Conservation (phyloP, 2,797 vertebrate species). For the Parambassis ranga region DNA sequence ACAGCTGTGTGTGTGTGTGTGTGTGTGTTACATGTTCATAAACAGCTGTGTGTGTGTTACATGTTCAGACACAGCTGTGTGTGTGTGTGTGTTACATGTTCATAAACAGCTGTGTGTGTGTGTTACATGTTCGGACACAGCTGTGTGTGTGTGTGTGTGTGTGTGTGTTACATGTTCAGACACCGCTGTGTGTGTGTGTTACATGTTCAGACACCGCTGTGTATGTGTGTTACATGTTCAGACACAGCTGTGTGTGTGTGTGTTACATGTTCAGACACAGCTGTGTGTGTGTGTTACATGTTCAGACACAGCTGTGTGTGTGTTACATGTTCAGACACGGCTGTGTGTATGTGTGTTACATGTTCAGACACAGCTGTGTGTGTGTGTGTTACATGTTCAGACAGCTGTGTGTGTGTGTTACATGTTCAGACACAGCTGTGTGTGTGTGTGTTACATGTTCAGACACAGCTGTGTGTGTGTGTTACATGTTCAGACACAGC, state of each 20-base stretch:
- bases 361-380: constrained; percentile 79
- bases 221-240: constrained; percentile 61
- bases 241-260: constrained; percentile 75
- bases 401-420: constrained; percentile 19
- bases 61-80: too few species aligned
- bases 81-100: constrained; percentile 52
- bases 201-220: too few species aligned
- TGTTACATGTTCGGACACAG: constrained; percentile 80
- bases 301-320: constrained; percentile 79
- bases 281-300: constrained; percentile 35
- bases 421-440: constrained; percentile 78
- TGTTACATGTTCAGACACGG: too few species aligned
- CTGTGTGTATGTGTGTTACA: constrained; percentile 23
- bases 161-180: constrained; percentile 72
- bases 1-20: too few species aligned
- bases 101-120: constrained; percentile 77
- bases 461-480: background rate
- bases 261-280: too few species aligned
- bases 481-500: constrained; percentile 80
- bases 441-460: too few species aligned
- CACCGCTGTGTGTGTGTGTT: constrained; percentile 70
- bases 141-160: constrained; percentile 49
- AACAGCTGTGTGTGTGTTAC: constrained; percentile 71
- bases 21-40: constrained; percentile 72
- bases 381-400: too few species aligned